Conservation (phyloP, 2,113 vertebrate species). For the Halcyon malimbica region DNA sequence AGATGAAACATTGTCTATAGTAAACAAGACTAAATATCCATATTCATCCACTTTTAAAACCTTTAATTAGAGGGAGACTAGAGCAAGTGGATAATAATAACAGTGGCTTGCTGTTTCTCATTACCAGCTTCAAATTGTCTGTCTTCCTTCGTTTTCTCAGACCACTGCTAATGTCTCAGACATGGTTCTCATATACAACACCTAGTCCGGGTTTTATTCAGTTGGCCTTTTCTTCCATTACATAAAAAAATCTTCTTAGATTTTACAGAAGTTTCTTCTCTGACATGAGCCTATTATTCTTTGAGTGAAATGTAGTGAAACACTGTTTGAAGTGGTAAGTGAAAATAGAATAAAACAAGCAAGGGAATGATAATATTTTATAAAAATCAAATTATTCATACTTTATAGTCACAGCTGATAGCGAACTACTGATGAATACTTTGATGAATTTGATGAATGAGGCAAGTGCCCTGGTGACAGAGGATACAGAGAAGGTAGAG, state of each 20-base stretch:
- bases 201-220: neutral
- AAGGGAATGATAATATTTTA: neutral
- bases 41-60: neutral
- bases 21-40: neutral
- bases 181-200: neutral
- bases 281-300: neutral
- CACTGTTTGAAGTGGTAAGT: neutral
- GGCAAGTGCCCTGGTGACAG: too few species aligned
- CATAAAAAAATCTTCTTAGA: neutral
- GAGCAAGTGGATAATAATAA: neutral
- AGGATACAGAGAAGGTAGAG: too few species aligned
- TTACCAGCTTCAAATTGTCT: neutral
- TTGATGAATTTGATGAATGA: too few species aligned
- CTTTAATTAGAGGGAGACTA: neutral
- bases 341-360: neutral
- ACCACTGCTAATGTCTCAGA: neutral
- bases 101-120: neutral
- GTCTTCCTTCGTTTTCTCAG: neutral
- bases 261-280: neutral
- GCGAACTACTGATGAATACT: neutral
- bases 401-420: neutral
- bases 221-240: neutral
- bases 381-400: neutral
- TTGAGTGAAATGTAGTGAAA: neutral
- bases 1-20: neutral